These are phyloP conservation scores for Leptogaster cylindrica DNA, from an alignment of 2,888 invertebrate species.

Conservation along the genomic window DNA sequence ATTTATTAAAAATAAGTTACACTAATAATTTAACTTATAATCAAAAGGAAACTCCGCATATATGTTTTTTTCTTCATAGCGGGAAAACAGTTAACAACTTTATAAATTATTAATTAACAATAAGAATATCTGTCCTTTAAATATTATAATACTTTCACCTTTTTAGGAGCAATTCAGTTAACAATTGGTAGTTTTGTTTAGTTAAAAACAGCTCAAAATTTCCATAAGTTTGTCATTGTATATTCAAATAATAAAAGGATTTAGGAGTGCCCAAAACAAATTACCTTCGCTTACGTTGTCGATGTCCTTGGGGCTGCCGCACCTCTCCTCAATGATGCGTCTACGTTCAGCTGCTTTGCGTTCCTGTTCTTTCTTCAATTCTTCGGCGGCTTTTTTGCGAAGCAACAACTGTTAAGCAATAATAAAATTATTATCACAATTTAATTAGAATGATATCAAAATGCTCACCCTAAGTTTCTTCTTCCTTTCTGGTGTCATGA, in stretches of 20 bases:
- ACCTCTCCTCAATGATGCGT: conserved; percentile 94
- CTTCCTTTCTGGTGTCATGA: conserved; percentile 99
- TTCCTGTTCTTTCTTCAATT: conserved; percentile 99
- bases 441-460: neutral
- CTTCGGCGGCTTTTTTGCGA: conserved; percentile 99
- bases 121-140: no score
- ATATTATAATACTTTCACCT: no score
- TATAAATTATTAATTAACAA: no score
- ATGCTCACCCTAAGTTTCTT: conserved; percentile 96
- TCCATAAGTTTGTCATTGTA: neutral
- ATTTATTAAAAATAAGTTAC: no score
- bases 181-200: neutral
- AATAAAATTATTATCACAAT: conserved; percentile 12
- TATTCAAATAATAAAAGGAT: neutral
- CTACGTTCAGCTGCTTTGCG: conserved; percentile 98
- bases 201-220: conserved; percentile 9
- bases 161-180: neutral
- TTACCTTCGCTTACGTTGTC: conserved; percentile 95
- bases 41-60: no score
- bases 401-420: conserved; percentile 85
- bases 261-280: conserved; percentile 43
- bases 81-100: no score
- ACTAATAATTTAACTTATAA: no score
- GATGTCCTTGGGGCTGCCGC: conserved; percentile 88
- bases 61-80: no score